Evolutionary conservation across 35 echinoderm and acorn worm genomes (phyloP), one percentile per base, ranked within the genome.

Genomic region (Apostichopus californicus): DNA sequence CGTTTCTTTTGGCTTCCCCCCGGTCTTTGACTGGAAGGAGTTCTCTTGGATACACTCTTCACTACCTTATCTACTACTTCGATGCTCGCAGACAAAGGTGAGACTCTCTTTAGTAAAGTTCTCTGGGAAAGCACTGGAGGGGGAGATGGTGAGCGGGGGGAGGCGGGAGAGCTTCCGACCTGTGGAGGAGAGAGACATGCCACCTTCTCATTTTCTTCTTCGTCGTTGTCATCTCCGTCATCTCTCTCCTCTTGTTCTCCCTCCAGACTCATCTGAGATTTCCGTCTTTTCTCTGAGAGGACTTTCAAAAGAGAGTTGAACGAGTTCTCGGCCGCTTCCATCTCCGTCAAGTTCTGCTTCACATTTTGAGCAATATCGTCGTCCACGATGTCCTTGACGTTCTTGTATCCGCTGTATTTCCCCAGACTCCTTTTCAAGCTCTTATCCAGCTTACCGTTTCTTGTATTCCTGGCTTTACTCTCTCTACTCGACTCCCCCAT

Each of bases 81-180:
- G 17, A 96, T 91, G 55, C 80, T 92, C 56, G 87, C 83, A 20
- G 77, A 26, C 8, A 95, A 72, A 25, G 56, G 71, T 57, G 93
- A 92, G 7, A 79, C 80, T 54, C 80, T 94, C 56, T 55, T 70
- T 13, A 77, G 65, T 55, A 84, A 54, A 10, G 93, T 90, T 54
- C 54, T 11, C 78, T 87, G 92, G 66, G 95, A 96, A 10, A 95
- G 20, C 24, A 87, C n/a, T 26, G 95, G 95, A 56, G 95, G 93
- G 70, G 95, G 95, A 46, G 87, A 79, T 3, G 75, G 17, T n/a
- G 61, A 71, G 34, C 34, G 34, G 34, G 34, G 34, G 34, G 34
- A 46, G 64, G 21, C 57, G 5, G 82, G 83, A 5, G 86, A 11
- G 14, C 3, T 4, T 72, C 2, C 4, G 21, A 21, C 8, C 17